These are phyloP conservation scores for Brachypalpus laphriformis DNA, from an alignment of 2,888 invertebrate genomes.

Conservation along the genomic window DNA sequence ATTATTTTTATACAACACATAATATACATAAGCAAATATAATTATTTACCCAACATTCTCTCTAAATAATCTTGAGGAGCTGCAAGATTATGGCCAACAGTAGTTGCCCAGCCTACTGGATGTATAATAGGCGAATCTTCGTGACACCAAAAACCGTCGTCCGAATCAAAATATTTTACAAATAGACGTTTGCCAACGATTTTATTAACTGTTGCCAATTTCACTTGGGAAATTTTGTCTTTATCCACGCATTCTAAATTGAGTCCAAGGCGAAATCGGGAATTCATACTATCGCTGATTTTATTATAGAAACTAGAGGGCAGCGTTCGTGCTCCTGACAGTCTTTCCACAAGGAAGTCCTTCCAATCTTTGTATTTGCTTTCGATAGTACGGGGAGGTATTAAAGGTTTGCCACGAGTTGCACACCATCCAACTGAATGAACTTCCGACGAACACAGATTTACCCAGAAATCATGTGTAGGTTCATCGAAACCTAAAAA, in stretches of 20 bases:
- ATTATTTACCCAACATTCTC: constrained; percentile 86
- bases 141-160: constrained; percentile 98
- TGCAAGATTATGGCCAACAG: constrained; percentile 93
- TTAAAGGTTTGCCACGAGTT: constrained; percentile 95
- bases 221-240: constrained; percentile 96
- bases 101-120: constrained; percentile 97
- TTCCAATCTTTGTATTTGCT: constrained; percentile 98
- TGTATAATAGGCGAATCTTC: constrained; percentile 97
- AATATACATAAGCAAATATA: neutral
- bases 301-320: constrained; percentile 96
- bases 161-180: constrained; percentile 94
- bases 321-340: constrained; percentile 97
- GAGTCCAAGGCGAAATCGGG: constrained; percentile 91
- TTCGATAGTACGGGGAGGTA: constrained; percentile 96
- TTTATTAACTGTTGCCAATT: constrained; percentile 94
- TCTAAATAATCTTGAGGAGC: constrained; percentile 92
- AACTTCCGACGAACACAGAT: constrained; percentile 96
- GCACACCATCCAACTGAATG: constrained; percentile 99
- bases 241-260: constrained; percentile 98
- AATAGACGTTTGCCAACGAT: constrained; percentile 96
- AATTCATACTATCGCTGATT: constrained; percentile 92
- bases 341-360: constrained; percentile 94
- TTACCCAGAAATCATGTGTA: constrained; percentile 98
- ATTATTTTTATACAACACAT: neutral
- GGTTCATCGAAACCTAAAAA: constrained; percentile 90